Conservation (phyloP, 2,797 vertebrate genomes). For the Aplochiton taeniatus region DNA sequence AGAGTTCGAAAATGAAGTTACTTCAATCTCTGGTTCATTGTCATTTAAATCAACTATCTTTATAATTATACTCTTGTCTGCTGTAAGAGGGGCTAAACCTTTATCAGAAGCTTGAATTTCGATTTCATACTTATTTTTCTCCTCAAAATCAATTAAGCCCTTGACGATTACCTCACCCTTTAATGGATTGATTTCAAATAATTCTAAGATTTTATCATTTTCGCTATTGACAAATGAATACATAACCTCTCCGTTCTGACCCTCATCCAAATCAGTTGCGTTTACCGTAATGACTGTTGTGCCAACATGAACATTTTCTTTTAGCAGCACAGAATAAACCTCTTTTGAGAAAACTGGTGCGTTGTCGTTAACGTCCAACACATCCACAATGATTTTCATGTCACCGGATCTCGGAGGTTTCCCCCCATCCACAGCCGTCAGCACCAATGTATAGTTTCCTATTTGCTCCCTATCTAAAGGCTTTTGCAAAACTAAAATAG, state of each 20-base stretch:
- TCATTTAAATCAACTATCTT: slow-evolving; percentile 57
- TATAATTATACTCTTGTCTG: slow-evolving; percentile 39
- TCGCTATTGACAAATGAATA: slow-evolving; percentile 43
- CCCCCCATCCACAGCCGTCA: slow-evolving; percentile 64
- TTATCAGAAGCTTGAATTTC: slow-evolving; percentile 57
- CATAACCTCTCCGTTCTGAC: slow-evolving; percentile 36
- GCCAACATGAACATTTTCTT: slow-evolving; percentile 54
- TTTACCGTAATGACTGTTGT: slow-evolving; percentile 48
- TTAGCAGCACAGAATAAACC: slow-evolving; percentile 36
- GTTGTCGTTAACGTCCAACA: slow-evolving; percentile 74
- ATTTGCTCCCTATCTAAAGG: slow-evolving; percentile 62
- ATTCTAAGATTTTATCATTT: background rate
- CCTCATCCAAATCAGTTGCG: slow-evolving; percentile 55
- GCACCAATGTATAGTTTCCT: slow-evolving; percentile 32
- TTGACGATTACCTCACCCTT: slow-evolving; percentile 46
- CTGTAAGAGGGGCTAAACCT: background rate
- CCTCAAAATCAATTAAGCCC: slow-evolving; percentile 44
- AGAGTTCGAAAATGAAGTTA: slow-evolving; percentile 69
- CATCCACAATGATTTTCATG: slow-evolving; percentile 56
- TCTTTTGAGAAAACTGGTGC: slow-evolving; percentile 52
- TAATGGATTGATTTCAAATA: slow-evolving; percentile 31
- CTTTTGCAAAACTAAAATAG: slow-evolving; percentile 63
- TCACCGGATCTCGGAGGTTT: slow-evolving; percentile 58
- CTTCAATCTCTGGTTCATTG: slow-evolving; percentile 59
- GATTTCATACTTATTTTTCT: slow-evolving; percentile 45